A percentile compares a stretch with the other conserved stretches of the same genome.
Evolutionary conservation across 1,140 invertebrate genomes (phyloP).

Genomic region (Frieseomelitta varia): DNA sequence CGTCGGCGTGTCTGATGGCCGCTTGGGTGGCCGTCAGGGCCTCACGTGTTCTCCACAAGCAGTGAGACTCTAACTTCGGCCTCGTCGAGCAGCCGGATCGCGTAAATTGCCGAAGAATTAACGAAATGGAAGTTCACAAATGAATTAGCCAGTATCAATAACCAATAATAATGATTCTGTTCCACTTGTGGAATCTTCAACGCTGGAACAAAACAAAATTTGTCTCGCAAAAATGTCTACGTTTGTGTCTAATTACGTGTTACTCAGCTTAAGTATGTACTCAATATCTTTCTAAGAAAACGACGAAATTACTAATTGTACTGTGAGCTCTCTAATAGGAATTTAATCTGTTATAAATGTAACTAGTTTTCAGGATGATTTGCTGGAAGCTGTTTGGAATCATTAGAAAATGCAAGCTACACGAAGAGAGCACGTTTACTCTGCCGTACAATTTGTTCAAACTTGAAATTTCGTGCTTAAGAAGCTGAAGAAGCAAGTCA

Average conservation of each 20-base stretch:
- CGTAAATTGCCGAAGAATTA: conserved; percentile 12
- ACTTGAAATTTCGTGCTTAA: background rate
- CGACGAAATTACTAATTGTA: background rate
- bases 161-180: background rate
- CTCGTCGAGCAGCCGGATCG: conserved; percentile 27
- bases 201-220: background rate
- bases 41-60: conserved; percentile 75
- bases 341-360: background rate
- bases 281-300: background rate
- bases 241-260: background rate
- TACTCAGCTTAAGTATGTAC: background rate
- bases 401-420: too few species aligned
- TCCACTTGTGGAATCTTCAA: background rate
- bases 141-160: background rate
- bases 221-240: background rate
- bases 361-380: too few species aligned
- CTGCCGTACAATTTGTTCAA: background rate
- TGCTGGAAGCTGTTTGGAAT: too few species aligned
- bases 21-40: conserved; percentile 77
- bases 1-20: conserved; percentile 78
- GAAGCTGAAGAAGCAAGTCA: background rate
- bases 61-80: conserved; percentile 52
- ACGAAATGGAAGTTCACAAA: conserved; percentile 30
- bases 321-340: background rate
- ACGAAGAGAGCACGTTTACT: too few species aligned